phyloP scores from a whole-genome alignment of 1,140 invertebrate genomes.

The Heliconius nattereri region DNA sequence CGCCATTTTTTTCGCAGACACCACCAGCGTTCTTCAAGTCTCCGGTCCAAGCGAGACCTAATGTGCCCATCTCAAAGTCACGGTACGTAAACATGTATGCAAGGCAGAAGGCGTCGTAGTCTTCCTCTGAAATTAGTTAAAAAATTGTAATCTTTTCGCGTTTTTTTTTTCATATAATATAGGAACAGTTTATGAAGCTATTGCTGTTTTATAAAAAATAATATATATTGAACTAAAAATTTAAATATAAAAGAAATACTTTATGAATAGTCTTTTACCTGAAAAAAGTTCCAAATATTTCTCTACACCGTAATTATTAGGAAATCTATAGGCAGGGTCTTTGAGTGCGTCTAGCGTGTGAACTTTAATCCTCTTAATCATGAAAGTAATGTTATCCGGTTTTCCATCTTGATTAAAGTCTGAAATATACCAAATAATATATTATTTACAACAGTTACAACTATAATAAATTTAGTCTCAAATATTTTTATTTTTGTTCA shows the following conservation, averaged over 20 bases:
- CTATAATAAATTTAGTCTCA: neutral
- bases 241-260: neutral
- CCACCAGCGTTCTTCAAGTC: constrained; percentile 97
- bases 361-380: constrained; percentile 97
- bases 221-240: neutral
- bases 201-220: no score
- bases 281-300: constrained; percentile 97
- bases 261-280: constrained; percentile 81
- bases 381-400: constrained; percentile 96
- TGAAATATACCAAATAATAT: constrained; percentile 73
- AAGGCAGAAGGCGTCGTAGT: constrained; percentile 98
- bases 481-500: neutral
- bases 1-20: constrained; percentile 96
- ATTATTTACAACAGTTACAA: neutral
- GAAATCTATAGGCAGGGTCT: constrained; percentile 93
- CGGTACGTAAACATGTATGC: constrained; percentile 99
- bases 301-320: constrained; percentile 96
- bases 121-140: constrained; percentile 87
- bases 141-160: neutral
- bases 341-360: constrained; percentile 91
- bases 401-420: constrained; percentile 96
- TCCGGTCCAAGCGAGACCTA: constrained; percentile 98
- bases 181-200: no score
- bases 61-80: constrained; percentile 98
- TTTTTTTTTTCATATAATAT: neutral